Evolutionary conservation across 2,797 vertebrate genomes (phyloP).

Genomic region (Rhinophrynus dorsalis): DNA sequence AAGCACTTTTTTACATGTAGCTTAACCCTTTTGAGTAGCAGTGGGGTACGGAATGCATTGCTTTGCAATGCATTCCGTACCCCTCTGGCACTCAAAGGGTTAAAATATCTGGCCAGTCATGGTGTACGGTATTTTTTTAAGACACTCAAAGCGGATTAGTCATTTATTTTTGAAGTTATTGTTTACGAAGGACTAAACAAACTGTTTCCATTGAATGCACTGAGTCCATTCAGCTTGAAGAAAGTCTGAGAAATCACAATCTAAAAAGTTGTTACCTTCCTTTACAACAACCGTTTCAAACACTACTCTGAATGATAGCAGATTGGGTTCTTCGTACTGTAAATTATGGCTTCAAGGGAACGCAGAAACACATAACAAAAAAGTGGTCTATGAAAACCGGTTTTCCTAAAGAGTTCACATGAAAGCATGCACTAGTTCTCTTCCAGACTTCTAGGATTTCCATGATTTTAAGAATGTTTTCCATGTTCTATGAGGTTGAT

Average conservation of each 20-base stretch:
- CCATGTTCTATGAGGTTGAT: no score
- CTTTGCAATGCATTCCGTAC: no score
- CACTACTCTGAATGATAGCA: not conserved
- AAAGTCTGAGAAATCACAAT: slow-evolving; percentile 2
- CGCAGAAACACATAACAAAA: not conserved
- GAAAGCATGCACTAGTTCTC: not conserved
- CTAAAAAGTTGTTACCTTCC: slow-evolving; percentile 49
- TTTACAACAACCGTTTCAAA: slow-evolving; percentile 37
- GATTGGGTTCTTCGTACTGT: slow-evolving; percentile 10
- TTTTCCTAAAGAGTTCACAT: not conserved
- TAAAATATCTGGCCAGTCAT: slow-evolving; percentile 53
- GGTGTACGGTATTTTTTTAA: slow-evolving; percentile 28
- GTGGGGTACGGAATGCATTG: no score
- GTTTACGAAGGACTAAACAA: slow-evolving; percentile 52
- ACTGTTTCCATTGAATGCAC: slow-evolving; percentile 52
- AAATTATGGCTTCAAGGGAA: slow-evolving; percentile 9
- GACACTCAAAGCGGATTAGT: slow-evolving; percentile 25
- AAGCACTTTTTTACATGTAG: slow-evolving; percentile 64
- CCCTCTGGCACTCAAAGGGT: no score
- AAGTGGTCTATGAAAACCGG: not conserved
- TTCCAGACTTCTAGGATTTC: not conserved
- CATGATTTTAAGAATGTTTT: slow-evolving; percentile 27
- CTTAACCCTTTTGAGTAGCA: no score
- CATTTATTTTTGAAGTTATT: slow-evolving; percentile 30
- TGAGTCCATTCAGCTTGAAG: slow-evolving; percentile 58